Percentiles rank a stretch among this genome's conserved stretches.
Conservation (phyloP, 2,888 invertebrate species). For the Xylota segnis region DNA sequence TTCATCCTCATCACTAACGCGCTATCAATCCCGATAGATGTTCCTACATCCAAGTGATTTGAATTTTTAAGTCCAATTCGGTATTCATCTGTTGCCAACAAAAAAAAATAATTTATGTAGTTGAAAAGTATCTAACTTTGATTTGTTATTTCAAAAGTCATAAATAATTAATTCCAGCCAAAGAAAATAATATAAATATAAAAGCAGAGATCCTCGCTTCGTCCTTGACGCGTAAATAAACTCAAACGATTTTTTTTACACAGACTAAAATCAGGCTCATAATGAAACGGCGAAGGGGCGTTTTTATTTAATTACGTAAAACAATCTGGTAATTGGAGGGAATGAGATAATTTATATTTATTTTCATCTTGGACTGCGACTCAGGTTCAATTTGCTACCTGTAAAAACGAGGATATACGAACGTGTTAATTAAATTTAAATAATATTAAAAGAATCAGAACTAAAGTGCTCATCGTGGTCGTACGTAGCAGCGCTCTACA, state of each 20-base stretch:
- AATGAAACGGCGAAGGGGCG: background rate
- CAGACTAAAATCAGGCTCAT: background rate
- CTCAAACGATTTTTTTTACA: constrained; percentile 11
- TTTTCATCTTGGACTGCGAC: background rate
- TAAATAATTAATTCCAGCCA: constrained; percentile 28
- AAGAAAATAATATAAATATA: background rate
- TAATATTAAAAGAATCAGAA: constrained; percentile 9
- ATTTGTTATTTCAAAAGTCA: constrained; percentile 28
- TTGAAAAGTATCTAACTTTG: constrained; percentile 17
- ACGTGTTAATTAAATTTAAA: constrained; percentile 21
- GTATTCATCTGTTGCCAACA: constrained; percentile 15
- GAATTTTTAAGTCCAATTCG: constrained; percentile 1
- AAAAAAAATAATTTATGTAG: constrained; percentile 18
- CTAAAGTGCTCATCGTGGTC: too few species aligned
- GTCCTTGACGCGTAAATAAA: constrained; percentile 19
- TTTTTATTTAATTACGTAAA: constrained; percentile 20
- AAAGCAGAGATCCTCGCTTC: background rate
- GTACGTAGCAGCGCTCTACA: too few species aligned
- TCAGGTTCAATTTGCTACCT: background rate
- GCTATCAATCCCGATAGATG: constrained; percentile 5
- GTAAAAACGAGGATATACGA: background rate
- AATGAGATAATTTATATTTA: background rate
- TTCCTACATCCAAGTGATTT: background rate
- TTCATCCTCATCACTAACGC: background rate
- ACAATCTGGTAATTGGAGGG: constrained; percentile 23